Conservation (phyloP, 2,888 invertebrate genomes). For the Microctonus hyperodae region DNA sequence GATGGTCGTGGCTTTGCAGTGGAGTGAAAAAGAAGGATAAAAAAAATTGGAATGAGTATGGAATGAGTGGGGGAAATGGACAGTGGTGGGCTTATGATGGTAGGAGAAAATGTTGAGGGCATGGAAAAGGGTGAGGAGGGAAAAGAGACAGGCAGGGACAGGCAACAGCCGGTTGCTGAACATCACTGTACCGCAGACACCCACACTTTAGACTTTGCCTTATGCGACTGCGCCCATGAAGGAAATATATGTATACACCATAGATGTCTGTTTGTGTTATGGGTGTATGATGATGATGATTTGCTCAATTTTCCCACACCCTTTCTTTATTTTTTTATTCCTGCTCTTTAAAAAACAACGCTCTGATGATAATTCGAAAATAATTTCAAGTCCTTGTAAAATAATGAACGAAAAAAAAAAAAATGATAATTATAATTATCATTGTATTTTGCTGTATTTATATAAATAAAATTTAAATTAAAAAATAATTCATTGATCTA, state of each 20-base stretch:
- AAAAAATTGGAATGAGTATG: background rate
- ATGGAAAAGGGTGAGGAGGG: constrained; percentile 17
- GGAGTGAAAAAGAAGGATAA: background rate
- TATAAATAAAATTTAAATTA: background rate
- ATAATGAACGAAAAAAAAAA: background rate
- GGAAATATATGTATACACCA: background rate
- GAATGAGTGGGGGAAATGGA: background rate
- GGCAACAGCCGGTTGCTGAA: constrained; percentile 57
- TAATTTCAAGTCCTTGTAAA: background rate
- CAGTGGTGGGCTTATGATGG: constrained; percentile 20
- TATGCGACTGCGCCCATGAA: background rate
- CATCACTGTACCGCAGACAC: constrained; percentile 41
- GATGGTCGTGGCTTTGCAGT: constrained; percentile 29
- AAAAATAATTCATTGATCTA: background rate
- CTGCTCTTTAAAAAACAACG: background rate
- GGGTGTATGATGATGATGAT: background rate
- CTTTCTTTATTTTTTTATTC: constrained; percentile 1
- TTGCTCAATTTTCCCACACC: background rate
- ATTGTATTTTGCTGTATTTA: background rate
- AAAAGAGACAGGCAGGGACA: constrained; percentile 34
- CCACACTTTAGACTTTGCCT: constrained; percentile 43
- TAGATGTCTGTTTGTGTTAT: background rate
- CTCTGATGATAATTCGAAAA: background rate
- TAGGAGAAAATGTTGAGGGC: background rate
- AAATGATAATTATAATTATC: background rate